Evolutionary conservation across 2,797 vertebrate genomes (phyloP), one percentile per base, ranked within the genome.

Genomic region (Enteromius afrohamiltoni): DNA sequence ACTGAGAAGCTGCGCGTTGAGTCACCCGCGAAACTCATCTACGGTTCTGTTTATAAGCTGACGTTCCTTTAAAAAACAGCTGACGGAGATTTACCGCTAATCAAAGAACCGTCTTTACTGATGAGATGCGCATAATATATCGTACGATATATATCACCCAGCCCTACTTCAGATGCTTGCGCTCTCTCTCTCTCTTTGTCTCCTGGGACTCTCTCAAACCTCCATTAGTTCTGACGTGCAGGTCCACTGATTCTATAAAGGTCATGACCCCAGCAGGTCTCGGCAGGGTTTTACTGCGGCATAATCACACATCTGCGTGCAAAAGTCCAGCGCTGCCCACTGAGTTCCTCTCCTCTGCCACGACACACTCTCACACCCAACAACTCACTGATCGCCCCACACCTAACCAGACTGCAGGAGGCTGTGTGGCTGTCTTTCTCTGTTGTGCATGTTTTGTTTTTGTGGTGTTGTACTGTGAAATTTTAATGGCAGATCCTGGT

Each of bases 181-280:
- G 8, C 40, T 9, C 29, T 74, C 68, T 85, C 79, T 53, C 85
- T 78, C 37, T 79, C 87, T 74, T 76, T 83, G 87, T 93, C 92
- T 93, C 91, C 89, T 89, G 89, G 89, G 92, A 90, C 71, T 91
- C 91, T 76, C 93, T 89, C 26, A 83, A 81, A 91, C 86, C 88
- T 93, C 94, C 95, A 96, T 96, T 96, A 94, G 93, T 93, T 91
- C 93, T 95, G 96, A 96, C 96, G 95, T 93, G 93, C 89, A 94
- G 92, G 95, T 95, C 93, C 95, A 95, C 95, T 95, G 95, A 96
- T 96, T 95, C 96, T 95, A 96, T 96, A 96, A 96, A 94, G 96
- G 95, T 96, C 92, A 76, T 88, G 94, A 94, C 93, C 95, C 75
- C 94, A 94, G 93, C 87, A 69, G 93, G 94, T 76, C 89, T 89